Evolutionary conservation across 2,888 invertebrate genomes (phyloP).

Genomic region (Diarsia brunnea): DNA sequence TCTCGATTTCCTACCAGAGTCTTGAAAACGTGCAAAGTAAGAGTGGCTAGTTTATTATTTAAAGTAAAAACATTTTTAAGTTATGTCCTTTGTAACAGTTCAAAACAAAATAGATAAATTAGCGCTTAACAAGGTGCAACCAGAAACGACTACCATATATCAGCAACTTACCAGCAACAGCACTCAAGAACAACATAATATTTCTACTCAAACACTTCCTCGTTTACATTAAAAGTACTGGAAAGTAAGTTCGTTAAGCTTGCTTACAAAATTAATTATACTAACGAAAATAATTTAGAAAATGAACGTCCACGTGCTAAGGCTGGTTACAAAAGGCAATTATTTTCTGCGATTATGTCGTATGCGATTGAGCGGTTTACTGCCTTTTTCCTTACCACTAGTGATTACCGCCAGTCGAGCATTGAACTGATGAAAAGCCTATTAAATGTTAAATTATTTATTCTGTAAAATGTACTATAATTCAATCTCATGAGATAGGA

Average conservation of each 20-base stretch:
- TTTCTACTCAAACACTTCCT: not conserved
- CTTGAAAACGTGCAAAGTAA: not conserved
- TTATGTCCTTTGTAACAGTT: not conserved
- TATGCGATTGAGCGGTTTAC: not conserved
- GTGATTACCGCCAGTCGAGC: not conserved
- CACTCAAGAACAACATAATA: not conserved
- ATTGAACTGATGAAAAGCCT: not conserved
- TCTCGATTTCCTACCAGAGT: not conserved
- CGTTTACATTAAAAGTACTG: not conserved
- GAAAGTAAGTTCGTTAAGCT: not conserved
- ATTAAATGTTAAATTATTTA: not conserved
- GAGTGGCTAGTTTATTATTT: not conserved
- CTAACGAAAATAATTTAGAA: slow-evolving; percentile 12
- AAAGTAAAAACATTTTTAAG: not conserved
- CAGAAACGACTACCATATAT: slow-evolving; percentile 9
- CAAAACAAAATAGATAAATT: not conserved
- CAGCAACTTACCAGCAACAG: not conserved
- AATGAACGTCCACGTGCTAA: not conserved
- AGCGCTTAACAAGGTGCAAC: not conserved
- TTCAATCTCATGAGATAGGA: not conserved
- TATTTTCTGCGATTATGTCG: not conserved
- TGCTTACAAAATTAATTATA: slow-evolving; percentile 8
- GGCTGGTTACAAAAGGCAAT: not conserved
- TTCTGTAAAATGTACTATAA: not conserved
- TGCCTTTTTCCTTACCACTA: not conserved